These are phyloP conservation scores for Drosophila pachea DNA, from an alignment of 1,140 invertebrate genomes.

Conservation along the genomic window DNA sequence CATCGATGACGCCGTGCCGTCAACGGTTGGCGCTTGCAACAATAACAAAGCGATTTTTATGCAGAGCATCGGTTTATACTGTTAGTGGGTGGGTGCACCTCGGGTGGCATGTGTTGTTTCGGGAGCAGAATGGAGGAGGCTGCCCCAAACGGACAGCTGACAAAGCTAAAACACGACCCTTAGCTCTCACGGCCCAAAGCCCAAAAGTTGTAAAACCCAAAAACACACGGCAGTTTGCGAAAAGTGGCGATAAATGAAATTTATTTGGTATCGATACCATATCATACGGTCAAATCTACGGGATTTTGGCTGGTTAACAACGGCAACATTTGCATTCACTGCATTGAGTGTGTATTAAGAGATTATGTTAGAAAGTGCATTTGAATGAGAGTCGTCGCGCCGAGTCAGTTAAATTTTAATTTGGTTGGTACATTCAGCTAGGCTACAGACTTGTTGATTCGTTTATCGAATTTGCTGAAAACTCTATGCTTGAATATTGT, in stretches of 20 bases:
- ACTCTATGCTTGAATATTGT: too few species aligned
- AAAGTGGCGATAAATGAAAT: constrained; percentile 59
- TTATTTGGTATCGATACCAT: constrained; percentile 63
- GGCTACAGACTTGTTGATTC: too few species aligned
- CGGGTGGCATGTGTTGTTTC: background rate
- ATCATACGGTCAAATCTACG: constrained; percentile 32
- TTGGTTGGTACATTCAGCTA: too few species aligned
- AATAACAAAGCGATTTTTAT: constrained; percentile 76
- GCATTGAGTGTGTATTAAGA: constrained; percentile 33
- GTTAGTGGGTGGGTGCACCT: background rate
- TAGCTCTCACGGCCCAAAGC: constrained; percentile 44
- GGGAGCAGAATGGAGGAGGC: too few species aligned
- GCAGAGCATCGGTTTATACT: constrained; percentile 43
- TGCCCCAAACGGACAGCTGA: constrained; percentile 40
- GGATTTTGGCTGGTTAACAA: constrained; percentile 34
- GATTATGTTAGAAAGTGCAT: constrained; percentile 34
- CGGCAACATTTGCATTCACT: constrained; percentile 52
- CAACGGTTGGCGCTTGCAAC: constrained; percentile 61
- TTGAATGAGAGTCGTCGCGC: too few species aligned
- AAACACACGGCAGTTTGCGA: constrained; percentile 4
- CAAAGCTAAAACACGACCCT: constrained; percentile 56
- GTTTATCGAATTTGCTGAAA: too few species aligned
- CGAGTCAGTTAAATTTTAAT: too few species aligned
- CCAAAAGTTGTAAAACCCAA: constrained; percentile 53
- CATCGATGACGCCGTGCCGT: constrained; percentile 54